Base-by-base conservation (phyloP, 2,888 invertebrate species). In the Drosophila barbarae region DNA sequence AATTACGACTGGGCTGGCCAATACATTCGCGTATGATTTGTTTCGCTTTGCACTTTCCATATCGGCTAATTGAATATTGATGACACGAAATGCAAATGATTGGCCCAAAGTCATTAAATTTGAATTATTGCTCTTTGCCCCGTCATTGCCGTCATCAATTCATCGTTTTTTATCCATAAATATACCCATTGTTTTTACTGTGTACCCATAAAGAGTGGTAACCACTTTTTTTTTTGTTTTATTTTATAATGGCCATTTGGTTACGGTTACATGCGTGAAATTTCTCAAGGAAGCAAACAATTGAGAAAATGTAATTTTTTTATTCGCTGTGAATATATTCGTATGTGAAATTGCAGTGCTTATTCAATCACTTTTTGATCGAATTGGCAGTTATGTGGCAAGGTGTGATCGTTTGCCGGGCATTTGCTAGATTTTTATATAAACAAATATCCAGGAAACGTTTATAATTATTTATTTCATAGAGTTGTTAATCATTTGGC, bases 201-300 rank as follows among this genome's bases (percentile, higher is more conserved):
- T 26, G 35, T 44, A 36, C n/a, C 38, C 32, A 59, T 41, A 50
- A 35, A 18, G 30, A 47, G 60, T 59, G 49, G 39, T 30, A 52
- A 51, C 32, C 21, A 32, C 18, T 35, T 46, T 47, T 41, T 47
- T 41, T 39, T 47, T 35, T 47, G 32, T 26, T 12, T 32, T 34
- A 34, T 39, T 50, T 59, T 38, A 59, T 61, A 63, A 63, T 51
- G 42, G 51, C 64, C 51, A 63, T 63, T 63, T 51, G 63, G 44
- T 38, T 63, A 32, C 58, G 71, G 52, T 77, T 77, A 78, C 79
- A 79, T 73, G 50, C 46, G 79, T 69, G 65, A 76, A 82, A 76
- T 78, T 82, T 78, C 77, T 79, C 83, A 78, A 78, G 77, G 77
- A 78, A 78, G 77, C 76, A 73, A 60, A 74, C 82, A 79, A 78